Evolutionary conservation across 2,113 vertebrate genomes (phyloP), one percentile per base, ranked within the genome.

Genomic region (Kryptolebias marmoratus): DNA sequence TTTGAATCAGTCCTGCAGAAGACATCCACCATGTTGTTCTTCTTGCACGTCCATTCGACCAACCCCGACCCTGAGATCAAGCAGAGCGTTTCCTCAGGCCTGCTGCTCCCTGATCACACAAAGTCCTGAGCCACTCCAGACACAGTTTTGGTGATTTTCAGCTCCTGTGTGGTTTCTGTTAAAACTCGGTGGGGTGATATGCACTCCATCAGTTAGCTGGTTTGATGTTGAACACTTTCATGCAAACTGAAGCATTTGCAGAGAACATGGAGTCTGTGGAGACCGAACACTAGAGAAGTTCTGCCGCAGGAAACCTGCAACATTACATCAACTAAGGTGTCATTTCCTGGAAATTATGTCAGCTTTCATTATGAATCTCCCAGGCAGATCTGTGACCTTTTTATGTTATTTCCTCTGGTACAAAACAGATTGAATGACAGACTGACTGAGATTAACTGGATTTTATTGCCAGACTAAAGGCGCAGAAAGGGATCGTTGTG

Each of bases 301-400:
- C 57, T 71, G 70, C 57, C 54, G 27, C 48, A 18, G 27, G 18
- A 50, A 71, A 45, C 39, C 45, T 48, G 31, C 69, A 77, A 59
- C 62, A 54, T 28, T 71, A 27, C 53, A 68, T 60, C 48, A 71
- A 84, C 69, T 60, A 65, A 64, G 73, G 28, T 36, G 28, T 63
- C 54, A 71, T 53, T 81, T 81, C 75, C 72, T 73, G 72, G 68
- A 79, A 81, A 79, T 68, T 16, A 48, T 60, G 32, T 77, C 22
- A 5, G 59, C 48, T 48, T 67, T 74, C 69, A 12, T 39, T 11
- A 27, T 81, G 75, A 79, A 59, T 61, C 2, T 78, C 62, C 54
- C 61, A 49, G 22, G 39, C 10, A 39, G 16, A 39, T 10, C 15
- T 64, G 48, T 65, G 63, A 64, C 62, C 62, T 75, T 47, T 10